Evolutionary conservation across 2,113 vertebrate species (phyloP).

Genomic region (Rutilus rutilus): DNA sequence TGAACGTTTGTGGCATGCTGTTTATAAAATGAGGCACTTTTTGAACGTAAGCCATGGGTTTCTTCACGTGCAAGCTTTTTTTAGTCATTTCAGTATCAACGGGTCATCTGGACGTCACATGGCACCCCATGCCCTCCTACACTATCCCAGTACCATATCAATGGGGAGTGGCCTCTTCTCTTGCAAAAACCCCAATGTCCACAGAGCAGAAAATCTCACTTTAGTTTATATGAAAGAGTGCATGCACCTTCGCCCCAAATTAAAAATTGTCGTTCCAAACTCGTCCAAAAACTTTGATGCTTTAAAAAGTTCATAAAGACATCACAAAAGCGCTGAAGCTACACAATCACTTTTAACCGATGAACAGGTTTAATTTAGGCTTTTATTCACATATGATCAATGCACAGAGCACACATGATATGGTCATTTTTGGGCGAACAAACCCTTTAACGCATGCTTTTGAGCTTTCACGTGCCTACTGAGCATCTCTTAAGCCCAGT

Average conservation of each 20-base stretch:
- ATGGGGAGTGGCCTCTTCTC: neutral
- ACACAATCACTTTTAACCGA: too few relatives aligned
- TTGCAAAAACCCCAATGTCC: neutral
- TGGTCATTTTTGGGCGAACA: neutral
- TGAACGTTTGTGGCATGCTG: constrained; percentile 44
- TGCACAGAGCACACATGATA: neutral
- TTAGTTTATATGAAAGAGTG: too few relatives aligned
- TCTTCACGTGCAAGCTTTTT: neutral
- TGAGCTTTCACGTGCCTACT: constrained; percentile 60
- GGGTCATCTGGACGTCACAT: constrained; percentile 51
- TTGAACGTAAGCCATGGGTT: constrained; percentile 18
- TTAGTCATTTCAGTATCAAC: neutral
- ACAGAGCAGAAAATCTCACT: neutral
- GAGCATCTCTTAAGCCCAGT: constrained; percentile 59
- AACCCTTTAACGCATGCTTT: neutral
- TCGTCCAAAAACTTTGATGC: neutral
- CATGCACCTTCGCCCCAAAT: too few relatives aligned
- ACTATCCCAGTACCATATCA: neutral
- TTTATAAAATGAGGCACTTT: constrained; percentile 37
- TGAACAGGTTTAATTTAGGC: neutral
- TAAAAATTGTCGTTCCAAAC: too few relatives aligned
- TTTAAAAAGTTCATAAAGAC: neutral
- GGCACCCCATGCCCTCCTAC: neutral
- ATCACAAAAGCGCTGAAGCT: neutral
- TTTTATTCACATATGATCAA: neutral